phyloP scores from a whole-genome alignment of 2,888 invertebrate genomes.

The Troglohyphantes excavatus region DNA sequence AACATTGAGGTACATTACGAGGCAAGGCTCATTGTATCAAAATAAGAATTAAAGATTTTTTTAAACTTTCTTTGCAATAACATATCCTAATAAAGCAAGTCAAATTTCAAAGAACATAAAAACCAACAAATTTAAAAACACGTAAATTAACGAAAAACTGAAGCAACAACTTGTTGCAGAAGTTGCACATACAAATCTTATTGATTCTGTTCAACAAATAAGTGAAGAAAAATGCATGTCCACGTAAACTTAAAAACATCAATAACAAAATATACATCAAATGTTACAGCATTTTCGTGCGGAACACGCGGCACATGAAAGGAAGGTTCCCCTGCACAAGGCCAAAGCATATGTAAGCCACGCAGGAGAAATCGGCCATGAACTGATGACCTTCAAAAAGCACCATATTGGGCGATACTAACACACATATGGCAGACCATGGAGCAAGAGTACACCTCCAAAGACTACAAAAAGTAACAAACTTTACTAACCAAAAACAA shows the following conservation, averaged over 20 bases:
- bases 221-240: constrained; percentile 8
- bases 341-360: constrained; percentile 53
- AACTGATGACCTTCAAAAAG: constrained; percentile 52
- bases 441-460: constrained; percentile 53
- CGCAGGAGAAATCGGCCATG: constrained; percentile 45
- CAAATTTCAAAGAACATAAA: neutral
- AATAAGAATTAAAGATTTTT: neutral
- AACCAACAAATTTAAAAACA: neutral
- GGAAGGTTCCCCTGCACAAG: constrained; percentile 25
- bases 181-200: constrained; percentile 23
- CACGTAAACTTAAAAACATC: constrained; percentile 33
- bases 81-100: neutral
- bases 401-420: constrained; percentile 53
- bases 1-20: neutral
- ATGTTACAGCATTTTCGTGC: constrained; percentile 32
- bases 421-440: constrained; percentile 26
- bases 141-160: neutral
- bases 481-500: neutral
- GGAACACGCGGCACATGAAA: constrained; percentile 20
- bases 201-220: constrained; percentile 2
- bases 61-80: neutral
- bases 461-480: constrained; percentile 7
- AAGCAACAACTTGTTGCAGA: constrained; percentile 64
- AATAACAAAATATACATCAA: constrained; percentile 39
- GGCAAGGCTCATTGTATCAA: neutral